Base-by-base conservation (phyloP, 1,140 invertebrate genomes). In the Drosophila serrata region DNA sequence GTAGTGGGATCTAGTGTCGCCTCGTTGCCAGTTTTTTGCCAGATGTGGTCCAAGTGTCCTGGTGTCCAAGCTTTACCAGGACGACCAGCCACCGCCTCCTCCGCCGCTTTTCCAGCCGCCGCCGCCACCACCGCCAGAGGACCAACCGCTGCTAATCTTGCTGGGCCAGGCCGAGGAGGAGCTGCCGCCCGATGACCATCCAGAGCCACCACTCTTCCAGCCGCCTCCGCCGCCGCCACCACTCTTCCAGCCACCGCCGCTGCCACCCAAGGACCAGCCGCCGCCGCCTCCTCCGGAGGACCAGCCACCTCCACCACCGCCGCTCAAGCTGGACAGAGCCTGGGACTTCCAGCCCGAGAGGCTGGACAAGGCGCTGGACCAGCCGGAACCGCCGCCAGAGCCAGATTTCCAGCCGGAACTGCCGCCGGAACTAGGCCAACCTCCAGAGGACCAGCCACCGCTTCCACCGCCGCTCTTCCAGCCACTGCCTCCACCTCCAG, bases 121-220 rank as follows among this genome's bases (percentile, higher is more conserved):
- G 9, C 78, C 60, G 4, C 81, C 70, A 6, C 81, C 59, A 9
- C 80, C 81, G 42, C 72, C 57, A 6, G 62, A 65, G 17, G 77
- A 65, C 79, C 79, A 82, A 9, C 60, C 68, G n/a, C 81, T 60
- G 51, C 58, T 61, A 24, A 76, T 74, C 40, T 75, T 75, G 58
- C 72, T 55, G 35, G 72, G 72, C 72, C 72, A 75, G 8, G 27
- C 68, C 51, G 33, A 55, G 17, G 72, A 79, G 56, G 68, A 65
- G 15, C 75, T 57, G 2, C 72, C 33, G 22, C 69, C 75, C 13
- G 51, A 63, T 11, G 72, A 67, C 53, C 79, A 80, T 13, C 79
- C 79, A 1, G 51, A 55, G 3, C 67, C 57, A 0, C 70, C 53
- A 27, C 56, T 61, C 40, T 61, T 51, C 31, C 79, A 70, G 29